A percentile compares a stretch with the other conserved stretches of the same genome.
Conservation (phyloP, 2,113 vertebrate genomes). For the Fulica atra region DNA sequence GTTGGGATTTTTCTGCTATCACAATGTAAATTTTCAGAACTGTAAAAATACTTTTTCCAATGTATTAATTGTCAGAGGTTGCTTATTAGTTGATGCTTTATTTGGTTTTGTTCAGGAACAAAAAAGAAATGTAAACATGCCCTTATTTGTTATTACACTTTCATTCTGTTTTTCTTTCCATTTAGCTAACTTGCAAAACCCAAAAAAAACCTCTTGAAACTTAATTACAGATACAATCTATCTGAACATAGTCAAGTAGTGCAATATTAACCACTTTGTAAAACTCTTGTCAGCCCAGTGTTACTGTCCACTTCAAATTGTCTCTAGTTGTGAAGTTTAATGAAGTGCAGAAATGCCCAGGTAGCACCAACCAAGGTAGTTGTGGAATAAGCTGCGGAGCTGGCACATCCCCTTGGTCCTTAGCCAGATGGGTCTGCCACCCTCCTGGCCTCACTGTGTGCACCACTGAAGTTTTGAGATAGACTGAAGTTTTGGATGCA, state of each 20-base stretch:
- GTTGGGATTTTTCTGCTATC: background rate
- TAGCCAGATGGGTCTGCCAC: fast-evolving
- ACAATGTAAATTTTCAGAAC: background rate
- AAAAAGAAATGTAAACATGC: background rate
- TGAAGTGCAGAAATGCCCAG: background rate
- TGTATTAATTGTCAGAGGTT: background rate
- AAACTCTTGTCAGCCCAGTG: background rate
- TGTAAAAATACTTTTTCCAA: background rate
- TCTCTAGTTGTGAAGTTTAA: background rate
- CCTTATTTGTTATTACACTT: background rate
- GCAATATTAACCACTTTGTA: background rate
- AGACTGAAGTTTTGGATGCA: background rate
- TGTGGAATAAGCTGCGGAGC: background rate
- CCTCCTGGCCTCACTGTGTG: background rate
- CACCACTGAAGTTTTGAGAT: background rate
- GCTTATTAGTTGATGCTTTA: background rate
- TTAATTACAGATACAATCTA: background rate
- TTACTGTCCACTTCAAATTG: background rate
- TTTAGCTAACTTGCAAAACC: background rate
- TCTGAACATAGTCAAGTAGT: background rate
- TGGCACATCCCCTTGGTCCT: background rate
- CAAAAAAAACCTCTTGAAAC: background rate
- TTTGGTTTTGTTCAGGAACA: background rate
- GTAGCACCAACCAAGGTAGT: background rate
- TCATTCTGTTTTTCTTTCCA: background rate